Conservation (phyloP, 2,888 invertebrate genomes). For the Thymelicus lineola region DNA sequence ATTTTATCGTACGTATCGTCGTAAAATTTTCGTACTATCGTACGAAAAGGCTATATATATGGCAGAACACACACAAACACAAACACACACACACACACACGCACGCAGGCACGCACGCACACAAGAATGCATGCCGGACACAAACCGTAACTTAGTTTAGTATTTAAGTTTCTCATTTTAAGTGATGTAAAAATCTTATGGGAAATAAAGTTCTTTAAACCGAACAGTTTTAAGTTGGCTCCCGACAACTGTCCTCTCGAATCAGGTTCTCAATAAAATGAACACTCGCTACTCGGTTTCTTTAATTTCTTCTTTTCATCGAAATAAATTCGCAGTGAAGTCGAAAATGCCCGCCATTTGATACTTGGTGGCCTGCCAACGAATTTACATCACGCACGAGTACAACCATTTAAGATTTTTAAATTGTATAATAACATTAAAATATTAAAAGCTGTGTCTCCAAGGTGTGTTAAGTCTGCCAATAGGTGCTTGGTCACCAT, state of each 20-base stretch:
- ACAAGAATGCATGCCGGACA: too few relatives aligned
- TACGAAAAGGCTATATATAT: too few relatives aligned
- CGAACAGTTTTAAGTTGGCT: neutral
- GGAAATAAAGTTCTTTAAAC: neutral
- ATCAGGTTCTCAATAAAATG: neutral
- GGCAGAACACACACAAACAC: too few relatives aligned
- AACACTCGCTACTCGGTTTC: neutral
- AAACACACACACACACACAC: too few relatives aligned
- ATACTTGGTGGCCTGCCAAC: neutral
- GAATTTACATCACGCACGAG: neutral
- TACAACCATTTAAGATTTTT: neutral
- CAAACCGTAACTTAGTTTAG: too few relatives aligned
- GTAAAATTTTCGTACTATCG: too few relatives aligned
- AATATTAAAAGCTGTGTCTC: too few relatives aligned
- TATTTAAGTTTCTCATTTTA: too few relatives aligned
- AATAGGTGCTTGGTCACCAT: neutral
- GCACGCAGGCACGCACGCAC: too few relatives aligned
- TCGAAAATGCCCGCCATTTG: neutral
- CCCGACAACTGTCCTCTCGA: neutral
- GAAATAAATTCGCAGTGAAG: conserved; percentile 1
- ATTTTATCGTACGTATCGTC: too few relatives aligned
- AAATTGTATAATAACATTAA: too few relatives aligned
- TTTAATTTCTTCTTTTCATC: neutral
- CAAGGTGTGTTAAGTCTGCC: neutral
- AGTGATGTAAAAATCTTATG: too few relatives aligned